Conservation (phyloP, 2,797 vertebrate species). For the Coreius guichenoti region DNA sequence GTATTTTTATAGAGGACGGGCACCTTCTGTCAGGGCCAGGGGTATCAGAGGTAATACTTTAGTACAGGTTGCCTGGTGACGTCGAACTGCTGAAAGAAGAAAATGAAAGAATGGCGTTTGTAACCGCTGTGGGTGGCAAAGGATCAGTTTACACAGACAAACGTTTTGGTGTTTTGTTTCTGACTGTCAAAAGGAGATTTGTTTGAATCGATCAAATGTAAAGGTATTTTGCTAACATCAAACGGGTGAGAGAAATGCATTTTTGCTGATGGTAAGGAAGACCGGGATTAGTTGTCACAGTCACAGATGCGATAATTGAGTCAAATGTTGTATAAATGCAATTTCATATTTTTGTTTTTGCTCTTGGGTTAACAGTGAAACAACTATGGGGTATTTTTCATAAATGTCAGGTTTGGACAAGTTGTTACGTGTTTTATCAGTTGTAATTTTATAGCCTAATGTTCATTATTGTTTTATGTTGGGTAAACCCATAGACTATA, state of each 20-base stretch:
- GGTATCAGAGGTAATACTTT: conserved; percentile 58
- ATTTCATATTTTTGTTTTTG: not conserved
- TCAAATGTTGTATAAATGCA: not conserved
- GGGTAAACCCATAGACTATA: not conserved
- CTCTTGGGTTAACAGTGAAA: not conserved
- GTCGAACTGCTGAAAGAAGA: conserved; percentile 55
- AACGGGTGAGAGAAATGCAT: conserved; percentile 15
- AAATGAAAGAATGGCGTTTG: conserved; percentile 57
- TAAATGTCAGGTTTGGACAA: not conserved
- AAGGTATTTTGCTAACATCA: conserved; percentile 24
- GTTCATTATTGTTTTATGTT: not conserved
- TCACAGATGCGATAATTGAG: not conserved
- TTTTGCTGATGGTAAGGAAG: not conserved
- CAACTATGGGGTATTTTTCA: not conserved
- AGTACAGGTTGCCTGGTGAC: conserved; percentile 68
- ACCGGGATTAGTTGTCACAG: not conserved
- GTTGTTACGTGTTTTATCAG: not conserved
- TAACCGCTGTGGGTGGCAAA: conserved; percentile 65
- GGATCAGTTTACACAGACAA: conserved; percentile 66
- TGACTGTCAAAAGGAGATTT: conserved; percentile 60
- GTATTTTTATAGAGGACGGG: conserved; percentile 43
- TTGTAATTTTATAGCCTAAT: not conserved
- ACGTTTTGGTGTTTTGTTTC: conserved; percentile 54
- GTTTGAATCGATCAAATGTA: conserved; percentile 22
- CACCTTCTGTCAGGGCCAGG: conserved; percentile 47